Evolutionary conservation across 30 jellyfish, hydroid and myxozoan species (phyloP).

Genomic region (Phacellophora camtschatica): DNA sequence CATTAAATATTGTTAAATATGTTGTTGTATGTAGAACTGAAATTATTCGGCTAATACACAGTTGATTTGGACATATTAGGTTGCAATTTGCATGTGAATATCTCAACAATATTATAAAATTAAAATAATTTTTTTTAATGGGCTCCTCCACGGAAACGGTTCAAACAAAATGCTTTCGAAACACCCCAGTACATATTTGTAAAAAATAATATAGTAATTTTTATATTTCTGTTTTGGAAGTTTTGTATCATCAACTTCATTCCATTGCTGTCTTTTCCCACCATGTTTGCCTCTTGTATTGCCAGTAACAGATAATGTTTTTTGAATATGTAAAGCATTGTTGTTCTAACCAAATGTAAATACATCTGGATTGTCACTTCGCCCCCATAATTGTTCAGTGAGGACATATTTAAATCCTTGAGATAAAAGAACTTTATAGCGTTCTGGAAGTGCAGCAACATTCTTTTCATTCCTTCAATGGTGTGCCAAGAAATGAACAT

Average conservation of each 20-base stretch:
- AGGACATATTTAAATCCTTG: constrained; percentile 19
- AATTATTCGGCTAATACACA: no score
- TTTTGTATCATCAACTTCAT: constrained; percentile 1
- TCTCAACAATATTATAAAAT: no score
- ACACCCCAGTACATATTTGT: no score
- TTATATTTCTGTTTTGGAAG: constrained; percentile 2
- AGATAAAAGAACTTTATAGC: not conserved
- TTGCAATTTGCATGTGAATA: no score
- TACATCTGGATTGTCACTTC: constrained; percentile 40
- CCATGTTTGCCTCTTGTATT: constrained; percentile 39
- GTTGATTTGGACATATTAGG: no score
- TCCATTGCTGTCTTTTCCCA: constrained; percentile 1
- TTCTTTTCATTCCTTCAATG: not conserved
- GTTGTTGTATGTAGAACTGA: no score
- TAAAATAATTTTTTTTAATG: no score
- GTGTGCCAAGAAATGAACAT: constrained; percentile 59
- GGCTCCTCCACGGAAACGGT: no score
- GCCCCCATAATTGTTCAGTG: constrained; percentile 3
- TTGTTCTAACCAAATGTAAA: constrained; percentile 11
- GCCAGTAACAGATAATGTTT: constrained; percentile 23
- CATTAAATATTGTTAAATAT: no score
- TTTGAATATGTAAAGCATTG: constrained; percentile 13
- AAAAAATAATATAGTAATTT: not conserved
- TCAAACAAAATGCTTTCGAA: no score
- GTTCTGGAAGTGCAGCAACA: not conserved